Evolutionary conservation across 2,797 vertebrate genomes (phyloP).

Genomic region (Enteromius viviparus): DNA sequence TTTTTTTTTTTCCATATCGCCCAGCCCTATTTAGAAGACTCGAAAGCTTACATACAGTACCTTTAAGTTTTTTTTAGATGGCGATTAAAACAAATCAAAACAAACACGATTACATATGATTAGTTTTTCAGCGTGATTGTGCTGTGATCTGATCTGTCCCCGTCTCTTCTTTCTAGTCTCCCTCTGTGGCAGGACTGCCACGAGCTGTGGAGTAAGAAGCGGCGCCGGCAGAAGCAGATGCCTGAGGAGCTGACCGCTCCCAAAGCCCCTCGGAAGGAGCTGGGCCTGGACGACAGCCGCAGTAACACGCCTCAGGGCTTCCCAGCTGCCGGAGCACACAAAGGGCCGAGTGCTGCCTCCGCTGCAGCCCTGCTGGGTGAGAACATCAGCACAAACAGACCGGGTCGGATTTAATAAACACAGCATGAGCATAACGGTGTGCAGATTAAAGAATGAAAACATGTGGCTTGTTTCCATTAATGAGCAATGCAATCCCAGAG

Average conservation of each 20-base stretch:
- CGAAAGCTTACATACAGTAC: no score
- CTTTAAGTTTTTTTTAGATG: neutral
- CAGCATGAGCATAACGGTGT: no score
- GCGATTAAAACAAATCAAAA: no score
- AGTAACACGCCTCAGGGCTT: constrained; percentile 94
- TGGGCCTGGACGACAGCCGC: constrained; percentile 94
- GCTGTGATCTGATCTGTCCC: neutral
- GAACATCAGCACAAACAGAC: constrained; percentile 53
- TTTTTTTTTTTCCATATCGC: no score
- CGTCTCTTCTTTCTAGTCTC: constrained; percentile 76
- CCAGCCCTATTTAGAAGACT: no score
- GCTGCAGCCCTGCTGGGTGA: constrained; percentile 86
- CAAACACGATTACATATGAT: neutral
- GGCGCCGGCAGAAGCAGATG: constrained; percentile 96
- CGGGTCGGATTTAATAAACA: no score
- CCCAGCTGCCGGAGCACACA: constrained; percentile 80
- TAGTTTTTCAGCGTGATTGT: neutral
- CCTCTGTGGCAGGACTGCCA: constrained; percentile 99
- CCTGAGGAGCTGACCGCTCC: constrained; percentile 86
- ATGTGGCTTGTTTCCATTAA: no score
- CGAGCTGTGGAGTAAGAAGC: constrained; percentile 98
- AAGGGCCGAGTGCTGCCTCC: constrained; percentile 77
- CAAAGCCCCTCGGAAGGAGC: constrained; percentile 93
- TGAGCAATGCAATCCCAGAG: no score
- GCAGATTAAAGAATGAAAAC: no score